phyloP scores from a whole-genome alignment of 2,888 invertebrate genomes.

The Tiliacea citrago region DNA sequence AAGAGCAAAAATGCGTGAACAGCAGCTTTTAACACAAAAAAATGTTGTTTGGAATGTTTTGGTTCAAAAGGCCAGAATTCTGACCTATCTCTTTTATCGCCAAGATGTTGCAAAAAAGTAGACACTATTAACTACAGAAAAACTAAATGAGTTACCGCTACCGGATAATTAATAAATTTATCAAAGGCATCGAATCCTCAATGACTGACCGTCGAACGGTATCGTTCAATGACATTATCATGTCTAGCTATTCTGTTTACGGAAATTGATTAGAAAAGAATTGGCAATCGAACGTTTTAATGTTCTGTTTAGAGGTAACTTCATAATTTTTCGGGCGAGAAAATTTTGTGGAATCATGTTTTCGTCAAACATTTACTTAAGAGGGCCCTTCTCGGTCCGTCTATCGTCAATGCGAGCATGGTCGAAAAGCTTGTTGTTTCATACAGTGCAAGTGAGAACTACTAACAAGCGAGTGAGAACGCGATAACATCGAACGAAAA shows the following conservation, averaged over 20 bases:
- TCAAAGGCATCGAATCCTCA: slow-evolving; percentile 45
- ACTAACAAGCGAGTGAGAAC: no score
- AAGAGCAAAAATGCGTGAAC: not conserved
- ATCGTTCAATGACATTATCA: slow-evolving; percentile 46
- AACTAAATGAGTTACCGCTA: slow-evolving; percentile 5
- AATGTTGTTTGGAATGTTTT: not conserved
- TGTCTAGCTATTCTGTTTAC: not conserved
- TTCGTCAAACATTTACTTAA: no score
- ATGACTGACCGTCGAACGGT: slow-evolving; percentile 15
- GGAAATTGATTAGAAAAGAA: slow-evolving; percentile 22
- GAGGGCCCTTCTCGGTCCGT: no score
- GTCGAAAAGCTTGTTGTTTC: no score
- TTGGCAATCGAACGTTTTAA: not conserved
- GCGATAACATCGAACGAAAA: no score
- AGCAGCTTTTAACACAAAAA: not conserved
- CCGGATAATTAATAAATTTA: slow-evolving; percentile 35
- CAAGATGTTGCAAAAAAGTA: slow-evolving; percentile 9
- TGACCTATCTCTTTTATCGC: not conserved
- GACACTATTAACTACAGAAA: not conserved
- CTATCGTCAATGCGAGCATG: no score
- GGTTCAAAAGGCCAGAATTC: no score
- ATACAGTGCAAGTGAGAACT: no score
- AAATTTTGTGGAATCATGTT: no score
- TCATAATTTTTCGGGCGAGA: no score
- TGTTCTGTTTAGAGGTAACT: no score